Evolutionary conservation across 2,797 vertebrate genomes (phyloP).

Genomic region (Syndactyla subalaris): DNA sequence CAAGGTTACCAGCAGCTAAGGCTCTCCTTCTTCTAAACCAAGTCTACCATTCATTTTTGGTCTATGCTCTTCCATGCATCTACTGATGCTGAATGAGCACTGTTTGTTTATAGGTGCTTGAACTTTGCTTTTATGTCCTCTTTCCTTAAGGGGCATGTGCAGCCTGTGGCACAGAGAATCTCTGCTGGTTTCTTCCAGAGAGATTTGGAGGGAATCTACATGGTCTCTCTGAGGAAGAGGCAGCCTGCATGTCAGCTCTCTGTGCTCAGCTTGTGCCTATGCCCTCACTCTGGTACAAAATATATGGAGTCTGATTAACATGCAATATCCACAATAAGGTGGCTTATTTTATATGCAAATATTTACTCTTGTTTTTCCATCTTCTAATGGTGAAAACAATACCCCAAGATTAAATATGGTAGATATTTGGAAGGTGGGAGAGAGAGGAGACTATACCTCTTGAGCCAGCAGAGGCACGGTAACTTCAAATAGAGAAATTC

Average conservation of each 20-base stretch:
- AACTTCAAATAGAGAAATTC: background rate
- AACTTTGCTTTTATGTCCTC: background rate
- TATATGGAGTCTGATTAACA: background rate
- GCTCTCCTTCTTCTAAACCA: background rate
- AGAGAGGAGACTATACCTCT: background rate
- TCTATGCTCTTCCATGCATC: accelerated
- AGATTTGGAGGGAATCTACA: background rate
- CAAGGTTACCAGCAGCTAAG: background rate
- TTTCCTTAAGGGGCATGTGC: background rate
- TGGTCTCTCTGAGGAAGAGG: background rate
- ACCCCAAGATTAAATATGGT: background rate
- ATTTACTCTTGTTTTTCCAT: background rate
- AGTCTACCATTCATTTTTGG: background rate
- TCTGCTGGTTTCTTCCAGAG: background rate
- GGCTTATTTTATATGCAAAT: background rate
- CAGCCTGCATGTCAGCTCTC: background rate
- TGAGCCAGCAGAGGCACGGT: background rate
- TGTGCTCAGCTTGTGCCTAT: background rate
- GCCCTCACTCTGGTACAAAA: background rate
- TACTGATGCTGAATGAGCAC: background rate
- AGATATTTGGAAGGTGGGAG: background rate
- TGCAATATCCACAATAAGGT: background rate
- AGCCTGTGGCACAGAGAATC: background rate
- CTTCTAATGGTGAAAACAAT: background rate
- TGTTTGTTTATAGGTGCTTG: background rate